phyloP scores from a whole-genome alignment of 2,113 vertebrate genomes.

The Pluvianellus socialis region DNA sequence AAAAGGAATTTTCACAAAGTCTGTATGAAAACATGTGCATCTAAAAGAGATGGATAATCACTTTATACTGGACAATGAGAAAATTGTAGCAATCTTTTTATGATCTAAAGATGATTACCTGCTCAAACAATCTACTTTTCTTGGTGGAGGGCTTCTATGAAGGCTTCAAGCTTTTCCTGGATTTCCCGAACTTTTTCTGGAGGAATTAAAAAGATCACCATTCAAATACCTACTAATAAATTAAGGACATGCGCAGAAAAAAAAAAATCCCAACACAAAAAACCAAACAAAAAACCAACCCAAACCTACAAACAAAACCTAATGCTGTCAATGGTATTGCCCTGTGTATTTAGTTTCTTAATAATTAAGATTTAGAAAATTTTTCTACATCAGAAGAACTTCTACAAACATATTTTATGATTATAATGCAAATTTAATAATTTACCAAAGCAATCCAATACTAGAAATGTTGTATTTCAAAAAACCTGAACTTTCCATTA shows the following conservation, averaged over 20 bases:
- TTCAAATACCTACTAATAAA: neutral
- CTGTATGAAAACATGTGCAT: neutral
- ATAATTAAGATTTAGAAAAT: neutral
- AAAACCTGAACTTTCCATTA: neutral
- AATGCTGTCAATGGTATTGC: neutral
- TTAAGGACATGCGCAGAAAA: neutral
- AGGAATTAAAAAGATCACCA: neutral
- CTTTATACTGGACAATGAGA: neutral
- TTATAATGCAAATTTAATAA: neutral
- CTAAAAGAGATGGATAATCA: neutral
- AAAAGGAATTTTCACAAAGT: neutral
- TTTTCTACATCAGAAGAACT: neutral
- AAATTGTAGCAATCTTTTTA: neutral
- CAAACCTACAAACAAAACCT: neutral
- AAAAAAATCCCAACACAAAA: neutral
- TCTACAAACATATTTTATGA: neutral
- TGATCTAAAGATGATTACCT: conserved; percentile 32
- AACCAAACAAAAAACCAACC: no score
- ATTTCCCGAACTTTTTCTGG: conserved; percentile 99
- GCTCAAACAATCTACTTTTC: conserved; percentile 83
- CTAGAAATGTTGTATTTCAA: neutral
- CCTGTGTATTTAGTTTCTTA: neutral
- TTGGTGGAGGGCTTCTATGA: conserved; percentile 98
- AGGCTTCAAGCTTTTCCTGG: conserved; percentile 99
- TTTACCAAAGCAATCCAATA: neutral